Evolutionary conservation across 1,140 invertebrate genomes (phyloP), one percentile per base, ranked within the genome.

Genomic region (Dryas iulia): DNA sequence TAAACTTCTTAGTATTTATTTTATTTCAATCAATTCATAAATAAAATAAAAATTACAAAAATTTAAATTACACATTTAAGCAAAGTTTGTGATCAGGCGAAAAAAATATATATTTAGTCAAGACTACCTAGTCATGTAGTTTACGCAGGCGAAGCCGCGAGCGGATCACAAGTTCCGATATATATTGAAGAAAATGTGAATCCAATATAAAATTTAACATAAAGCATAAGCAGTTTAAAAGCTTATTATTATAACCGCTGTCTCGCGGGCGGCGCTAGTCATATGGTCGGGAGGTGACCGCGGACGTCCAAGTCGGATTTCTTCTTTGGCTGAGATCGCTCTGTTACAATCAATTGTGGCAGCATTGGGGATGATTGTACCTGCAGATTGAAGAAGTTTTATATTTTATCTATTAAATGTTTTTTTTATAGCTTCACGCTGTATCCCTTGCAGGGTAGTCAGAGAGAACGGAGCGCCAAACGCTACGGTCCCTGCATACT

Each of bases 271-370:
- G 79, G 74, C 69, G 78, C 77, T 80, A 81, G 93, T 93, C 95
- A 95, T 84, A 96, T 96, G 31, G 94, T 95, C 31, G 95, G 95
- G 65, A 96, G 87, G 87, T 95, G 95, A 61, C 95, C 94, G 61
- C 95, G 93, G 64, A 93, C 92, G 66, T 93, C 93, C 25, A 92
- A 81, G 30, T 93, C 93, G 33, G 92, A 83, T 61, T 93, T 88
- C 78, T 87, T 87, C 53, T 82, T 85, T n/a, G 74, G 74, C 57
- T 80, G 77, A 58, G 72, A 64, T 25, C 83, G 76, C 57, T 87
- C 80, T 39, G 65, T 75, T 58, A 83, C 81, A 69, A 81, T 82
- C 65, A 89, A 72, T 75, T 84, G 83, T 7, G 87, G 94, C 86
- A 96, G 90, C 85, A 95, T 94, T 0, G 95, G 95, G 66, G 95